A percentile compares a stretch with the other conserved stretches of the same genome.
Evolutionary conservation across 2,888 invertebrate species (phyloP).

Genomic region (Notocelia uddmanniana): DNA sequence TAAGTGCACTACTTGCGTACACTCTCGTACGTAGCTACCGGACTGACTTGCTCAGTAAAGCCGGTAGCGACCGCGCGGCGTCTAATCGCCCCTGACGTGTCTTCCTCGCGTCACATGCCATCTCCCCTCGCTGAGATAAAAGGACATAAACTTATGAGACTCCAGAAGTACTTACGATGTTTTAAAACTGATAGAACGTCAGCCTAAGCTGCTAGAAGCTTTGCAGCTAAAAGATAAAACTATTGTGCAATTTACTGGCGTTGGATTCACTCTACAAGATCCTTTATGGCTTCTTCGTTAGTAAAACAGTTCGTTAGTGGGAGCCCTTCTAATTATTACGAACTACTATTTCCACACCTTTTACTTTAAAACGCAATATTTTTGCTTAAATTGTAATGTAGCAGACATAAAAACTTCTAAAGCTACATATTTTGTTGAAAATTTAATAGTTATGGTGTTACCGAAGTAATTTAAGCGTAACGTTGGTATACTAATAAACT

Average conservation of each 20-base stretch:
- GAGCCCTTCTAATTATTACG: too few species aligned
- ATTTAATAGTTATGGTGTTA: background rate
- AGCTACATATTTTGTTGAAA: background rate
- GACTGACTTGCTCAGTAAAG: background rate
- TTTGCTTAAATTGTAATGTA: background rate
- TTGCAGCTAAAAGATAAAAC: background rate
- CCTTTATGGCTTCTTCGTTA: constrained; percentile 9
- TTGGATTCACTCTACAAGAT: constrained; percentile 10
- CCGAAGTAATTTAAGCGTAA: background rate
- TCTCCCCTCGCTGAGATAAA: background rate
- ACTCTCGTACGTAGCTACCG: constrained; percentile 2
- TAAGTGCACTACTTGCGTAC: background rate
- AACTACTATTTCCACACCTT: too few species aligned
- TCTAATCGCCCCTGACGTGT: constrained; percentile 6
- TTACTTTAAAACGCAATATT: background rate
- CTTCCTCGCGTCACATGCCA: background rate
- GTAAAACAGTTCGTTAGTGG: background rate
- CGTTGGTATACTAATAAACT: background rate
- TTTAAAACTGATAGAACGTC: background rate
- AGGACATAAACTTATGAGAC: background rate
- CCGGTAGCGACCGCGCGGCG: background rate
- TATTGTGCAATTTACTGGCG: constrained; percentile 6
- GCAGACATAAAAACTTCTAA: background rate
- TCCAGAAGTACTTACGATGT: background rate
- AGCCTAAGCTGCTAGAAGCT: background rate